Evolutionary conservation across 2,113 vertebrate genomes (phyloP), one percentile per base, ranked within the genome.

Genomic region (Psittacara wagleri): DNA sequence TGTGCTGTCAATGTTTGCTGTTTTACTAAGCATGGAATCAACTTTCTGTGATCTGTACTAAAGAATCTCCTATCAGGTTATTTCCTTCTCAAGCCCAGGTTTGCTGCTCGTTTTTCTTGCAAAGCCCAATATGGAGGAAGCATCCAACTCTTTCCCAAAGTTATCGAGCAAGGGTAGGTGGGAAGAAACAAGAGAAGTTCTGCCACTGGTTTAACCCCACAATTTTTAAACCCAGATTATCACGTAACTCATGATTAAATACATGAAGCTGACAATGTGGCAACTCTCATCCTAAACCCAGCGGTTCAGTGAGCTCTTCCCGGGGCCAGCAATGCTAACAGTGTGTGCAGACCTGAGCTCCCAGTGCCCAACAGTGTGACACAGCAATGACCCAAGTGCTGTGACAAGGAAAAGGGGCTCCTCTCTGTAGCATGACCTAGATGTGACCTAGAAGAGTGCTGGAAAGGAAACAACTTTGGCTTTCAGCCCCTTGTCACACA

Each of bases 311-410:
- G 61, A 86, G 49, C 31, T 54, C 27, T 7, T 86, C 59, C n/a
- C 1, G 0, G 12, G 20, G 3, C 1, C 0, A 37, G 37, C 2
- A 2, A 66, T 44, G 23, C 27, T 48, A 24, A 17, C 12, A 83
- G 63, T 2, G 0, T 4, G 4, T 9, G 10, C 17, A 35, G 43
- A 23, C 27, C 79, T 33, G 43, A 10, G 19, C 24, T 88, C 22
- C 54, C 48, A 7, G 49, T 31, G 16, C 49, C 49, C 61, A 25
- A 7, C 46, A 1, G 2, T 10, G 27, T 24, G 23, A 33, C 41
- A 28, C 0, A 0, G 66, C 10, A 19, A 35, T 0, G 0, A 63
- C 51, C 55, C 1, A 0, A 37, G 55, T 5, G 41, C 54, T 74
- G 55, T 7, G 54, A 57, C 19, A 33, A 37, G 51, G 44, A 20